These are phyloP conservation scores for Mercenaria mercenaria DNA, from an alignment of 1,140 invertebrate species.

Conservation along the genomic window DNA sequence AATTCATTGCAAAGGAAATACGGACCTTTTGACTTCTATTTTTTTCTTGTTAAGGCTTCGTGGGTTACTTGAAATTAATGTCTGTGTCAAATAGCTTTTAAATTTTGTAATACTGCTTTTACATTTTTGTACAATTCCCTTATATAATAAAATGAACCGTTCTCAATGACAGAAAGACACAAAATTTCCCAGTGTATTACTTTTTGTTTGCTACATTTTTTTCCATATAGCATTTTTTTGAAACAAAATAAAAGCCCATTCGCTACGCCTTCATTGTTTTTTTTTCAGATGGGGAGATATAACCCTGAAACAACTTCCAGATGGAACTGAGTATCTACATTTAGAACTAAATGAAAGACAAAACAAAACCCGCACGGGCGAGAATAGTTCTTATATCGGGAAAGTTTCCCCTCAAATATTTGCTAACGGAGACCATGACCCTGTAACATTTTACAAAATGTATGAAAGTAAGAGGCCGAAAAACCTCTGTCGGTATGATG, in stretches of 20 bases:
- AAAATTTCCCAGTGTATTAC: too few relatives aligned
- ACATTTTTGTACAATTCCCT: background rate
- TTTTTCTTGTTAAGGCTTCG: background rate
- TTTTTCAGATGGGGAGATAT: constrained; percentile 43
- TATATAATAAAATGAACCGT: too few relatives aligned
- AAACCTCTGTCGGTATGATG: background rate
- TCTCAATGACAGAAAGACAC: too few relatives aligned
- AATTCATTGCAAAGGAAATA: background rate
- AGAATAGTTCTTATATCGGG: background rate
- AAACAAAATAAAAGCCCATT: background rate
- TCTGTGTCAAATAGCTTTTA: background rate
- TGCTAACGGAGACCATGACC: background rate
- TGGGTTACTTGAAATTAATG: background rate
- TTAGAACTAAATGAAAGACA: constrained; percentile 46
- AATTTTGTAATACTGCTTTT: background rate
- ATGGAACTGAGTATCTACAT: constrained; percentile 49
- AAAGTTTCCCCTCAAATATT: constrained; percentile 34
- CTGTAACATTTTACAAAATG: constrained; percentile 21
- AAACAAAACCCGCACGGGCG: background rate
- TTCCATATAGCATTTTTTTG: background rate
- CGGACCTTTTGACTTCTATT: too few relatives aligned
- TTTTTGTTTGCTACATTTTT: background rate
- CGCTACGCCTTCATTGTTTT: too few relatives aligned
- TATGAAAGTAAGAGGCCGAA: background rate
- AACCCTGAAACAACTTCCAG: background rate